Evolutionary conservation across 1,140 invertebrate species (phyloP).

Genomic region (Idris sp.): DNA sequence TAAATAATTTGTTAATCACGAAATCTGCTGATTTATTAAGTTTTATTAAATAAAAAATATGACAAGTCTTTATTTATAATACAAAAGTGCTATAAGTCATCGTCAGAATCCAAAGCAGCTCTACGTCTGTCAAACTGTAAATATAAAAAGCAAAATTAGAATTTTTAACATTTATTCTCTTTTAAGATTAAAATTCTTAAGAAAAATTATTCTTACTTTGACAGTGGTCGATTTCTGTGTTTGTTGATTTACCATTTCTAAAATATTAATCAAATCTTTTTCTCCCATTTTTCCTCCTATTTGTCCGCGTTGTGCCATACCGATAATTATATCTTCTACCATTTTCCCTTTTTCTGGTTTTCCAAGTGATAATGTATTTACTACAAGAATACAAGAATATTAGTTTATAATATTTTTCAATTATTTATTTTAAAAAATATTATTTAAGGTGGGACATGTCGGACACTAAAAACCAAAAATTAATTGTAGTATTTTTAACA

Average conservation of each 20-base stretch:
- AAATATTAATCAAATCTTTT: constrained; percentile 88
- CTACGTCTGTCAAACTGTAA: constrained; percentile 50
- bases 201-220: constrained; percentile 80
- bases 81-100: constrained; percentile 46
- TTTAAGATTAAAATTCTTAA: no score
- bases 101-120: constrained; percentile 49
- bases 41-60: constrained; percentile 42
- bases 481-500: no score
- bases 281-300: constrained; percentile 89
- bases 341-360: constrained; percentile 97
- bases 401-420: background rate
- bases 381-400: constrained; percentile 77
- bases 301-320: constrained; percentile 94
- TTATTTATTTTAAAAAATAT: background rate
- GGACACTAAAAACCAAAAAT: no score
- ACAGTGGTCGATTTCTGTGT: constrained; percentile 87
- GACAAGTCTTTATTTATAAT: constrained; percentile 22
- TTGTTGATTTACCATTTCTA: constrained; percentile 92
- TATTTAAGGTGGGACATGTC: no score
- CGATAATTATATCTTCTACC: constrained; percentile 94
- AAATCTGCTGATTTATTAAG: constrained; percentile 12
- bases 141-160: background rate
- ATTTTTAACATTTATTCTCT: no score
- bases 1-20: constrained; percentile 13
- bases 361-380: constrained; percentile 94